A percentile compares a stretch with the other conserved stretches of the same genome.
Evolutionary conservation across 2,113 vertebrate genomes (phyloP).

Genomic region (Ovibos moschatus): DNA sequence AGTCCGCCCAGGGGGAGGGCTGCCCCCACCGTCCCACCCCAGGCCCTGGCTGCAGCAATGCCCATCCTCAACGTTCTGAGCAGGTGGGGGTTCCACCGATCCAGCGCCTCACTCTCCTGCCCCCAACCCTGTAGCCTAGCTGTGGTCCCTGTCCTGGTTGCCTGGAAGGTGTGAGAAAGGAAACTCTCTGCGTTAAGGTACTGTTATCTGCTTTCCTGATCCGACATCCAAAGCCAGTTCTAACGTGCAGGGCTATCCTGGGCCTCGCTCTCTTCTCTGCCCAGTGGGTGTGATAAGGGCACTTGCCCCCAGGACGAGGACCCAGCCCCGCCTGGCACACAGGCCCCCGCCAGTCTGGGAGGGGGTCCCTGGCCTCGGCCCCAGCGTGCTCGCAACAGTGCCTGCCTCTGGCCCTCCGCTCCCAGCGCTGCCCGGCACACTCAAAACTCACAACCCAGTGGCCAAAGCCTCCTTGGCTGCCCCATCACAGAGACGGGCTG

Average conservation of each 20-base stretch:
- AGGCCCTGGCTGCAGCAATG: rapidly evolving
- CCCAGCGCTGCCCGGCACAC: not conserved
- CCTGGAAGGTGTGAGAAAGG: not conserved
- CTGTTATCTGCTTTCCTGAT: not conserved
- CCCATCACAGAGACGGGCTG: rapidly evolving
- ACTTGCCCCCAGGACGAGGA: not conserved
- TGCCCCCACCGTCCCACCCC: not conserved
- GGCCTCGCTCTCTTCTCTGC: not conserved
- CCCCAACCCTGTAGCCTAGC: not conserved
- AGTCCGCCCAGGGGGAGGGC: not conserved
- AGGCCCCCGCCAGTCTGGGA: not conserved
- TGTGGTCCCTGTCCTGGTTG: not conserved
- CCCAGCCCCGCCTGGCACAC: rapidly evolving
- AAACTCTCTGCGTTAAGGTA: not conserved
- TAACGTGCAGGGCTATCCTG: not conserved
- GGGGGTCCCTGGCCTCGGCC: not conserved
- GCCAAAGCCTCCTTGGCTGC: not conserved
- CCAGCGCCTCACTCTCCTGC: rapidly evolving
- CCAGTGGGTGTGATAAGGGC: rapidly evolving
- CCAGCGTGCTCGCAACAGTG: rapidly evolving
- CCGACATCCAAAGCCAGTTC: not conserved
- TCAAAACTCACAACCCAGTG: not conserved
- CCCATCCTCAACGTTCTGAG: rapidly evolving
- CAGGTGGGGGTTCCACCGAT: rapidly evolving
- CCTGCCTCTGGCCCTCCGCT: not conserved